Evolutionary conservation across 1,140 invertebrate genomes (phyloP).

Genomic region (Drosophila watanabei): DNA sequence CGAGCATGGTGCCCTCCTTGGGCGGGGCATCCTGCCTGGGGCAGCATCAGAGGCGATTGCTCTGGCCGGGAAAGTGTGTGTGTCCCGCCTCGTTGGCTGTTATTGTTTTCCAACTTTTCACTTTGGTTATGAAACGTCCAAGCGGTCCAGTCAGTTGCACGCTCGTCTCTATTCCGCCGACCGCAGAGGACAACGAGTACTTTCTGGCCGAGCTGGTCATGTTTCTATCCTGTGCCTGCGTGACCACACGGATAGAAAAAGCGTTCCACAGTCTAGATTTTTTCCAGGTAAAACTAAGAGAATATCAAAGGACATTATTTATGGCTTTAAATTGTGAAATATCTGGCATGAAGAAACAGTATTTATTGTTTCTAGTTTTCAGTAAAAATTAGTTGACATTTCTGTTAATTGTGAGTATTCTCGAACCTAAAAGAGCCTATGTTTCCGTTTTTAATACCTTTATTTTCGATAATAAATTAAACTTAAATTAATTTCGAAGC

Average conservation of each 20-base stretch:
- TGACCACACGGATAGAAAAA: conserved; percentile 9
- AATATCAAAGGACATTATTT: background rate
- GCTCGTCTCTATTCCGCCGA: conserved; percentile 23
- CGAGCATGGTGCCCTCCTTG: background rate
- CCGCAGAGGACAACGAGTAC: conserved; percentile 42
- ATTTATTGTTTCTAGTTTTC: background rate
- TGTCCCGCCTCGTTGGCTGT: conserved; percentile 22
- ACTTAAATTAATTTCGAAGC: background rate
- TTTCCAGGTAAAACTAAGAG: background rate
- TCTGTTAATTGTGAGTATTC: no score
- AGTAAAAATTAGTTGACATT: background rate
- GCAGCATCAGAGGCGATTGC: conserved; percentile 25
- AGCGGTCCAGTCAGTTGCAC: conserved; percentile 52
- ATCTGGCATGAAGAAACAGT: background rate
- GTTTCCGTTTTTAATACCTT: no score
- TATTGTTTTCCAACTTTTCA: conserved; percentile 61
- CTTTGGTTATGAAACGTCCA: conserved; percentile 60
- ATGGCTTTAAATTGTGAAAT: background rate
- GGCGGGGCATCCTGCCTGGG: conserved; percentile 14
- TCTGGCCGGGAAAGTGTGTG: conserved; percentile 20
- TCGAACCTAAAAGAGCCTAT: no score
- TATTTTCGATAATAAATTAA: background rate
- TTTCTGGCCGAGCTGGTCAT: conserved; percentile 36
- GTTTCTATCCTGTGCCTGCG: background rate
- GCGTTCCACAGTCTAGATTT: no score